Evolutionary conservation across 2,113 vertebrate genomes (phyloP).

Genomic region (Odocoileus hemionus): DNA sequence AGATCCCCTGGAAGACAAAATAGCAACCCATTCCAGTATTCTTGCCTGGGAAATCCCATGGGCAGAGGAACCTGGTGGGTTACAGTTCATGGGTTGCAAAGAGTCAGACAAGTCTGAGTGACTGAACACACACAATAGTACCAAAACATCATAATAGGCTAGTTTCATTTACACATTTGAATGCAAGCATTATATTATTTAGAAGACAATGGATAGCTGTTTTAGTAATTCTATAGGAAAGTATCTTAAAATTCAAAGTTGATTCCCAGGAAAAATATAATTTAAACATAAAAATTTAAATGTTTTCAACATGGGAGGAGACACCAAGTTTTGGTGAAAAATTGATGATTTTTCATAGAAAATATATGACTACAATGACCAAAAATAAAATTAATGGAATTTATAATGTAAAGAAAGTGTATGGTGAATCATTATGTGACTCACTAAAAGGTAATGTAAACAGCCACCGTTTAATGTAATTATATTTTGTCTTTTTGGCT

Average conservation of each 20-base stretch:
- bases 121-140: not conserved
- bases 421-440: constrained; percentile 1
- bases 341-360: not conserved
- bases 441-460: constrained; percentile 41
- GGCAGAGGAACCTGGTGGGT: not conserved
- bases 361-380: not conserved
- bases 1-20: not conserved
- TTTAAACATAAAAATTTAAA: not conserved
- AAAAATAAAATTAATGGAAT: not conserved
- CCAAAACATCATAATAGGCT: not conserved
- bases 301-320: not conserved
- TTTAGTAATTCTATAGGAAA: not conserved
- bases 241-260: not conserved
- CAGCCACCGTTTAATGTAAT: constrained; percentile 5
- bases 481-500: constrained; percentile 36
- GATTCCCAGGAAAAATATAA: not conserved
- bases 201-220: not conserved
- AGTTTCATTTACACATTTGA: not conserved
- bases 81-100: not conserved
- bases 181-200: not conserved
- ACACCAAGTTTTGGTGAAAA: not conserved
- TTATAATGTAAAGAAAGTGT: not conserved
- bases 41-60: not conserved
- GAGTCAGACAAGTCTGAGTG: not conserved
- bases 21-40: not conserved